A percentile compares a stretch with the other conserved stretches of the same genome.
Evolutionary conservation across 2,888 invertebrate species (phyloP).

Genomic region (Epirrhoe alternata): DNA sequence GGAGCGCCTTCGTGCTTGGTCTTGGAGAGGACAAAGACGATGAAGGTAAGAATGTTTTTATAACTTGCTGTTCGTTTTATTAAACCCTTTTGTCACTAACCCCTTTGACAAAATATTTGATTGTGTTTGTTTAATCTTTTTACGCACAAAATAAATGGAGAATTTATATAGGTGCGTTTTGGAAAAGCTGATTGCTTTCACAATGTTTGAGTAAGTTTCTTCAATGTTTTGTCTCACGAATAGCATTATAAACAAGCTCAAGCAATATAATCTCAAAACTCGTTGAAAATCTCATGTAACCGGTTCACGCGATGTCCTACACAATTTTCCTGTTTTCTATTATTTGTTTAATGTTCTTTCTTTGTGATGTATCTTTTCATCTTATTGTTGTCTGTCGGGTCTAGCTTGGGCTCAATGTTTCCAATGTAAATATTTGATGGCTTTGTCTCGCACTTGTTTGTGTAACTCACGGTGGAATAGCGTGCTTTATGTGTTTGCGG

Average conservation of each 20-base stretch:
- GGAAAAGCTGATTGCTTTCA: background rate
- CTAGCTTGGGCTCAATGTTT: background rate
- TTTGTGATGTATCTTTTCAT: background rate
- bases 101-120: too few species aligned
- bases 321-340: background rate
- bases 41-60: slow-evolving; percentile 57
- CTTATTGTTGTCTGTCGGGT: slow-evolving; percentile 6
- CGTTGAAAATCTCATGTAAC: background rate
- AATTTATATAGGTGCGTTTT: too few species aligned
- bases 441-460: slow-evolving; percentile 9
- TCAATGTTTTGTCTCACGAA: background rate
- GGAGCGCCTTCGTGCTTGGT: slow-evolving; percentile 73
- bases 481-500: background rate
- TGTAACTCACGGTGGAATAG: background rate
- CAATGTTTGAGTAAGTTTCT: background rate
- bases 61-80: too few species aligned
- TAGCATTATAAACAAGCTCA: background rate
- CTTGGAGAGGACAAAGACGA: slow-evolving; percentile 65
- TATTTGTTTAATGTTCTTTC: background rate
- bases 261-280: background rate
- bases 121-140: too few species aligned
- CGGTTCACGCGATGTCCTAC: background rate
- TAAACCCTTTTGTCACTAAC: too few species aligned
- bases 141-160: background rate
- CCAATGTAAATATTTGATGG: slow-evolving; percentile 8